phyloP scores from a whole-genome alignment of 2,888 invertebrate genomes.

The Drosophila austrosaltans region DNA sequence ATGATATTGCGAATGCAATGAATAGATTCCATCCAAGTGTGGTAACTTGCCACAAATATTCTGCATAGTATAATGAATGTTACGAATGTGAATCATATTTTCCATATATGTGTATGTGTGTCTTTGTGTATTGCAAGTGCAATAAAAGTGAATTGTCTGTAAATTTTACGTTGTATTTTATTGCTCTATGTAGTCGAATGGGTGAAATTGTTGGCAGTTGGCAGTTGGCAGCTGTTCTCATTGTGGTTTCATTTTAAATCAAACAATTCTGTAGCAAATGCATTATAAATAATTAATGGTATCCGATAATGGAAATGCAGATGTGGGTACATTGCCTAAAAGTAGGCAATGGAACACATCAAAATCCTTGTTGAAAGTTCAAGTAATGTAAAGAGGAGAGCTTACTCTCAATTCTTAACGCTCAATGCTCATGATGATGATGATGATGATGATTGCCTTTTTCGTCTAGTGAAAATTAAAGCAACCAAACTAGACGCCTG shows the following conservation, averaged over 20 bases:
- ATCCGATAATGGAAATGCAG: constrained; percentile 6
- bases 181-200: constrained; percentile 26
- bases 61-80: not conserved
- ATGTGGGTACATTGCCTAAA: not conserved
- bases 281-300: constrained; percentile 44
- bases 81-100: too few species aligned
- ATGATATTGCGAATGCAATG: not conserved
- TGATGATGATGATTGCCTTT: constrained; percentile 13
- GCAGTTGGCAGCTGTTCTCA: constrained; percentile 17
- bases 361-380: constrained; percentile 7
- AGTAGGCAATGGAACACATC: constrained; percentile 1
- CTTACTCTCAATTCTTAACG: too few species aligned
- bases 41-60: not conserved
- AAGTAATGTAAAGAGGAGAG: not conserved
- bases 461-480: constrained; percentile 20
- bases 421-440: constrained; percentile 3
- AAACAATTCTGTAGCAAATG: constrained; percentile 28
- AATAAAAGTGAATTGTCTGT: constrained; percentile 70
- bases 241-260: constrained; percentile 41
- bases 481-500: constrained; percentile 14
- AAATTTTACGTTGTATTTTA: constrained; percentile 52
- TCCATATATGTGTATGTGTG: not conserved
- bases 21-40: not conserved
- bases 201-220: not conserved
- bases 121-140: constrained; percentile 17